A percentile compares a stretch with the other conserved stretches of the same genome.
Evolutionary conservation across 2,888 invertebrate genomes (phyloP).

Genomic region (Eristalis pertinax): DNA sequence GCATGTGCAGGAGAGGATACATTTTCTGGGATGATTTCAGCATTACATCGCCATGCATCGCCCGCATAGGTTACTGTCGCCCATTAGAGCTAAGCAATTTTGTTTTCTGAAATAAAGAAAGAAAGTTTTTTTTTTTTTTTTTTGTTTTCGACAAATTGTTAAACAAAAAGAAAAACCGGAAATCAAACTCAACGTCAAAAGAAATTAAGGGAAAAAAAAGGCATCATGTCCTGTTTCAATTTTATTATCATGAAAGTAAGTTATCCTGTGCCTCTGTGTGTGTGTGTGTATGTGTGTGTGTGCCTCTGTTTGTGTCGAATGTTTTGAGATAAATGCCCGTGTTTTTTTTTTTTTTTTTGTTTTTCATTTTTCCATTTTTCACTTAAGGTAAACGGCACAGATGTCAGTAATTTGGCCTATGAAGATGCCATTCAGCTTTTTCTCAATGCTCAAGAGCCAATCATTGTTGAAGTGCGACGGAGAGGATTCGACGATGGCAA

Average conservation of each 20-base stretch:
- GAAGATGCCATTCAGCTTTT: constrained; percentile 83
- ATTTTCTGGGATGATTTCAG: constrained; percentile 4
- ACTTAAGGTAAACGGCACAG: constrained; percentile 83
- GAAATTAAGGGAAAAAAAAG: background rate
- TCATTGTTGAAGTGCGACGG: constrained; percentile 83
- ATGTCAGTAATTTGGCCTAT: constrained; percentile 83
- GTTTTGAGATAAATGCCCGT: background rate
- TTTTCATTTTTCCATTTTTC: no score
- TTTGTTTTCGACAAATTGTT: no score
- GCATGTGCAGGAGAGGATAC: constrained; percentile 55
- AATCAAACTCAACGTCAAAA: background rate
- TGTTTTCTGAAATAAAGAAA: constrained; percentile 6
- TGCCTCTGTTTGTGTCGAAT: background rate
- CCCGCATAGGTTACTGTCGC: constrained; percentile 24
- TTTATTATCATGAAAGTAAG: constrained; percentile 65
- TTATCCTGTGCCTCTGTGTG: background rate
- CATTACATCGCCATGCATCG: constrained; percentile 39
- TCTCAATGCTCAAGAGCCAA: constrained; percentile 83
- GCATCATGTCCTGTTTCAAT: constrained; percentile 59
- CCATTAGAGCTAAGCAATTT: constrained; percentile 5
- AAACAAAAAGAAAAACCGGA: background rate
- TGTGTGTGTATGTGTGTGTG: no score
- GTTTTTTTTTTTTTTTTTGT: no score
- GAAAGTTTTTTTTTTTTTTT: no score
- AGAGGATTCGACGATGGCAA: constrained; percentile 73